Percentiles rank a stretch among this genome's conserved stretches.
Conservation (phyloP, 1,140 invertebrate genomes). For the Melitaea cinxia region DNA sequence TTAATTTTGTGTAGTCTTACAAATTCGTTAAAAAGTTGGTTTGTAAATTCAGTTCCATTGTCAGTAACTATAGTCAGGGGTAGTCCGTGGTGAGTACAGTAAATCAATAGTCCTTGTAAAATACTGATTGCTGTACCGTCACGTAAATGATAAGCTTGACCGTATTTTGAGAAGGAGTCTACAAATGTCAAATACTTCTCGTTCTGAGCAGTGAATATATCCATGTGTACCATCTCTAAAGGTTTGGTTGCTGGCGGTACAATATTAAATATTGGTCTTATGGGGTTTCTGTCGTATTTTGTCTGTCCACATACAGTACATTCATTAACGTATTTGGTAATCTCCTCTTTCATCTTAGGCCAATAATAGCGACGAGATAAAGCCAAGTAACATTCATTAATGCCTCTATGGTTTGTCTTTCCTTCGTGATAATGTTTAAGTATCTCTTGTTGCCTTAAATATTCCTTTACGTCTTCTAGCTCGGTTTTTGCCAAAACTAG, state of each 20-base stretch:
- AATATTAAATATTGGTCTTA: slow-evolving; percentile 17
- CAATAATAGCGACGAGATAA: slow-evolving; percentile 22
- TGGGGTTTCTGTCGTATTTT: slow-evolving; percentile 7
- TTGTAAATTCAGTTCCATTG: slow-evolving; percentile 24
- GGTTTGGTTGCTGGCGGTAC: slow-evolving; percentile 8
- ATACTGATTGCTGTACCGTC: slow-evolving; percentile 36
- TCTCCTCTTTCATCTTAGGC: slow-evolving; percentile 32
- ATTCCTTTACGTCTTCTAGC: not conserved
- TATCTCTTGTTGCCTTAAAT: not conserved
- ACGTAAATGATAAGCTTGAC: slow-evolving; percentile 34
- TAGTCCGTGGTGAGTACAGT: slow-evolving; percentile 31
- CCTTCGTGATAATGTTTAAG: not conserved
- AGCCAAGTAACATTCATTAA: slow-evolving; percentile 20
- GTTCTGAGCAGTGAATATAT: slow-evolving; percentile 4
- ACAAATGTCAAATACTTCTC: slow-evolving; percentile 23
- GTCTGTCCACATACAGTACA: not conserved
- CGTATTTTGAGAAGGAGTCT: slow-evolving; percentile 25
- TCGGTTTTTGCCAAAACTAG: not conserved
- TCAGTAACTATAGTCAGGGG: slow-evolving; percentile 30
- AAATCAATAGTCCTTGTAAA: slow-evolving; percentile 31
- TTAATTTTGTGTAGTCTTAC: slow-evolving; percentile 31
- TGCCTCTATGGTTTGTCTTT: slow-evolving; percentile 11
- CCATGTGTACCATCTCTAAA: slow-evolving; percentile 9
- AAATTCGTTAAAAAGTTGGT: not conserved
- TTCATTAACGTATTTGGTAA: slow-evolving; percentile 22